A percentile compares a stretch with the other conserved stretches of the same genome.
phyloP scores from a whole-genome alignment of 2,888 invertebrate genomes.

The Amphimallon solstitiale region DNA sequence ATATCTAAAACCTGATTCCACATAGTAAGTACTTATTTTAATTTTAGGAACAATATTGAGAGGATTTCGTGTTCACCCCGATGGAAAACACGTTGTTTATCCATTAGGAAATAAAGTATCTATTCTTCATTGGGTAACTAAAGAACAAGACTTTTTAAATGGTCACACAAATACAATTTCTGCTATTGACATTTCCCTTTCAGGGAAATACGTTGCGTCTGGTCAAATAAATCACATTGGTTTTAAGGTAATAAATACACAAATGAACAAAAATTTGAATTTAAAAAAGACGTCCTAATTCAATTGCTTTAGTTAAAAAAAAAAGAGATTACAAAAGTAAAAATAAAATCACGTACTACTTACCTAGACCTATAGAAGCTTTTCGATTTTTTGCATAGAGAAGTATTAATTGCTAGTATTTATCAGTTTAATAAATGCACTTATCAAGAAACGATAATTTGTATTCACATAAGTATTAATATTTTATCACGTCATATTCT shows the following conservation, averaged over 20 bases:
- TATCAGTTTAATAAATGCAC: no score
- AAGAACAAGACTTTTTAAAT: constrained; percentile 78
- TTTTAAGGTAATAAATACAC: constrained; percentile 81
- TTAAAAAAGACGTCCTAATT: no score
- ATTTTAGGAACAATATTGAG: constrained; percentile 60
- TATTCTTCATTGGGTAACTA: constrained; percentile 74
- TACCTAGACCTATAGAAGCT: no score
- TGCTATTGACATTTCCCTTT: constrained; percentile 78
- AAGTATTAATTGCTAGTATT: no score
- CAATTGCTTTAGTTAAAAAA: no score
- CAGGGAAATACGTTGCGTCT: constrained; percentile 84
- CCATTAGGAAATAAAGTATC: constrained; percentile 83
- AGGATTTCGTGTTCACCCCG: constrained; percentile 79
- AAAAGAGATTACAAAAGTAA: no score
- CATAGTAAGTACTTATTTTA: background rate
- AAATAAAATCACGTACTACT: no score
- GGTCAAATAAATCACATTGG: constrained; percentile 93
- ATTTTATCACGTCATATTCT: no score
- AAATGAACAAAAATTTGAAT: no score
- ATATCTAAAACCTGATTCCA: background rate
- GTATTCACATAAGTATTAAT: no score
- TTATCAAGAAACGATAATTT: no score
- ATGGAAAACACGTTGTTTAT: constrained; percentile 76
- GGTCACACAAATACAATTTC: constrained; percentile 86
- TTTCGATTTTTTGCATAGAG: no score